Evolutionary conservation across 2,113 vertebrate species (phyloP).

Genomic region (Trichomycterus rosablanca): DNA sequence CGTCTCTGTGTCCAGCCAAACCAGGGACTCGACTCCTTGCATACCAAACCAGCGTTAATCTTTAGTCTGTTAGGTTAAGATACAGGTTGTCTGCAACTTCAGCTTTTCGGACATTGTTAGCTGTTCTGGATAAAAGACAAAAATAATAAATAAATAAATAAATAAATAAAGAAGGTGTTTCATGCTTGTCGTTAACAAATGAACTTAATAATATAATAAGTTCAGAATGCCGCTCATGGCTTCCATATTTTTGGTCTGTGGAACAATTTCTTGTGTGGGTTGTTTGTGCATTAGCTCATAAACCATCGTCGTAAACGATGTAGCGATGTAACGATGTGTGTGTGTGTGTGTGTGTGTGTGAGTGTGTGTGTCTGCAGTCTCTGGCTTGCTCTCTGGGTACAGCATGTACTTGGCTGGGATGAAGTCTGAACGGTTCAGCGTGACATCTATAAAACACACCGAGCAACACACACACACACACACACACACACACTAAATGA

Average conservation of each 20-base stretch:
- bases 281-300: not conserved
- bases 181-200: no score
- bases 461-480: conserved; percentile 29
- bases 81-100: no score
- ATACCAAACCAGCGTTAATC: no score
- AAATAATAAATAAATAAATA: no score
- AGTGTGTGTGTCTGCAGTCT: not conserved
- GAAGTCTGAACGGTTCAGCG: conserved; percentile 38
- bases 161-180: no score
- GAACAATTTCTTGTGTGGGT: not conserved
- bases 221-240: no score
- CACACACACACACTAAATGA: conserved; percentile 7
- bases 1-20: no score
- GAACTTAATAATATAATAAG: no score
- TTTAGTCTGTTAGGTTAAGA: no score
- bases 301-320: not conserved
- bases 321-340: conserved; percentile 9
- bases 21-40: no score
- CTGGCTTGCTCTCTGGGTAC: conserved; percentile 52
- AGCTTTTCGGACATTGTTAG: no score
- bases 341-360: conserved; percentile 9
- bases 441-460: conserved; percentile 44
- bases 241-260: not conserved
- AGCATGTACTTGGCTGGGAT: conserved; percentile 59
- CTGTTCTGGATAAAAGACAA: no score